phyloP scores from a whole-genome alignment of 2,113 vertebrate species.

The Leptobrachium leishanense region DNA sequence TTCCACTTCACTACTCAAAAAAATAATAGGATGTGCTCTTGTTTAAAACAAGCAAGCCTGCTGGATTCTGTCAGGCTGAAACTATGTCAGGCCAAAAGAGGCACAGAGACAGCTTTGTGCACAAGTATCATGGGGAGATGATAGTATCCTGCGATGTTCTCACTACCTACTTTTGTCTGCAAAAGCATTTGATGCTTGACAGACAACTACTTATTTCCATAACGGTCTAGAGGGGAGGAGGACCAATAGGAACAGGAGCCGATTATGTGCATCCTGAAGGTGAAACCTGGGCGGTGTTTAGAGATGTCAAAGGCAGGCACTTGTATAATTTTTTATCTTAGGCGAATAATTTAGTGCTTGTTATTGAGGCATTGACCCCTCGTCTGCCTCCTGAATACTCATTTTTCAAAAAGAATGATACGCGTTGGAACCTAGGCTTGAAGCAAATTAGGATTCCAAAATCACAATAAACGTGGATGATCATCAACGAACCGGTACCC shows the following conservation, averaged over 20 bases:
- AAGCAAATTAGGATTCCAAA: not conserved
- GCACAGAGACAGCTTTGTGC: slow-evolving; percentile 75
- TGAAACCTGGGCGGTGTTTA: slow-evolving; percentile 70
- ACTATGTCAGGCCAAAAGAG: slow-evolving; percentile 81
- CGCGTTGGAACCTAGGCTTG: not conserved
- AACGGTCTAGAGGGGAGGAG: slow-evolving; percentile 66
- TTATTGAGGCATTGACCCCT: slow-evolving; percentile 59
- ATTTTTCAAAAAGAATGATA: slow-evolving; percentile 13
- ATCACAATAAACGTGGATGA: not conserved
- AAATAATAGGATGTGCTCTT: slow-evolving; percentile 80
- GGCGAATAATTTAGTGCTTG: slow-evolving; percentile 71
- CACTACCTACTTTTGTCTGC: slow-evolving; percentile 79
- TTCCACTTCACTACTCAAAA: slow-evolving; percentile 90
- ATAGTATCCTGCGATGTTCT: slow-evolving; percentile 76
- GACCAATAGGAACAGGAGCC: slow-evolving; percentile 68
- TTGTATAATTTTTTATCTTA: slow-evolving; percentile 58
- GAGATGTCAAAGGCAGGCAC: slow-evolving; percentile 69
- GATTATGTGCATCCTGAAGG: slow-evolving; percentile 78
- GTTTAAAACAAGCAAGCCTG: slow-evolving; percentile 78
- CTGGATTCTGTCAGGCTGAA: slow-evolving; percentile 78
- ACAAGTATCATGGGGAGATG: slow-evolving; percentile 73
- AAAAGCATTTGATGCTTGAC: slow-evolving; percentile 81
- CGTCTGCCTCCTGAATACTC: slow-evolving; percentile 14
- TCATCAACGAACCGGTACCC: not conserved
- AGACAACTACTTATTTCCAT: slow-evolving; percentile 80